Evolutionary conservation across 2,888 invertebrate species (phyloP).

Genomic region (Trachelus stipa): DNA sequence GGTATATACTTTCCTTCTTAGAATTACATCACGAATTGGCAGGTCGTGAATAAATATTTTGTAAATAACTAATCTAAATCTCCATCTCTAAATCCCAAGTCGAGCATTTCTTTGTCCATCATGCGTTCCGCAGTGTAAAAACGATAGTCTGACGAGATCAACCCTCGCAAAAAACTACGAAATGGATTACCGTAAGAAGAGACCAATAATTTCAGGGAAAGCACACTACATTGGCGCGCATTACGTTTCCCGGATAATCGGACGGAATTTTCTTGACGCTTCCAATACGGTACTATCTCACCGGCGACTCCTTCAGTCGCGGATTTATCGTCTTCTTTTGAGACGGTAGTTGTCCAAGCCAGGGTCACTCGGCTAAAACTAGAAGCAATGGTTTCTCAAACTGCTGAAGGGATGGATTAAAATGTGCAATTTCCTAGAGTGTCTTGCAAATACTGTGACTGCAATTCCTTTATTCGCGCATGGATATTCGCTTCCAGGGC

Average conservation of each 20-base stretch:
- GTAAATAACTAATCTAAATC: too few relatives aligned
- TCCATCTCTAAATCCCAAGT: too few relatives aligned
- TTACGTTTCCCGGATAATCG: background rate
- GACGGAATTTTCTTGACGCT: background rate
- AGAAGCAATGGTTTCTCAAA: slow-evolving; percentile 1
- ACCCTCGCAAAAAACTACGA: background rate
- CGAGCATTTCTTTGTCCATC: too few relatives aligned
- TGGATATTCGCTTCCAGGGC: background rate
- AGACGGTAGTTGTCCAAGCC: background rate
- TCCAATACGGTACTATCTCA: background rate
- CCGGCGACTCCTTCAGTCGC: slow-evolving; percentile 18
- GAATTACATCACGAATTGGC: too few relatives aligned
- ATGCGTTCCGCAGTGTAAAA: too few relatives aligned
- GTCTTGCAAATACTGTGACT: slow-evolving; percentile 14
- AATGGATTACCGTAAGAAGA: background rate
- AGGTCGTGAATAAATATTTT: too few relatives aligned
- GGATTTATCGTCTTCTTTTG: slow-evolving; percentile 24
- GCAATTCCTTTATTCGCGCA: background rate
- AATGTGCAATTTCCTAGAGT: slow-evolving; percentile 32
- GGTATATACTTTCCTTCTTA: too few relatives aligned
- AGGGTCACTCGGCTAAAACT: background rate
- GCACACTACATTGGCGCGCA: background rate
- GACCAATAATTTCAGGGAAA: background rate
- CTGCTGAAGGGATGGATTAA: slow-evolving; percentile 23
- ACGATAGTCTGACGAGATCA: too few relatives aligned